A percentile compares a stretch with the other conserved stretches of the same genome.
These are phyloP conservation scores for Taurulus bubalis DNA, from an alignment of 2,113 vertebrate species.

Conservation along the genomic window DNA sequence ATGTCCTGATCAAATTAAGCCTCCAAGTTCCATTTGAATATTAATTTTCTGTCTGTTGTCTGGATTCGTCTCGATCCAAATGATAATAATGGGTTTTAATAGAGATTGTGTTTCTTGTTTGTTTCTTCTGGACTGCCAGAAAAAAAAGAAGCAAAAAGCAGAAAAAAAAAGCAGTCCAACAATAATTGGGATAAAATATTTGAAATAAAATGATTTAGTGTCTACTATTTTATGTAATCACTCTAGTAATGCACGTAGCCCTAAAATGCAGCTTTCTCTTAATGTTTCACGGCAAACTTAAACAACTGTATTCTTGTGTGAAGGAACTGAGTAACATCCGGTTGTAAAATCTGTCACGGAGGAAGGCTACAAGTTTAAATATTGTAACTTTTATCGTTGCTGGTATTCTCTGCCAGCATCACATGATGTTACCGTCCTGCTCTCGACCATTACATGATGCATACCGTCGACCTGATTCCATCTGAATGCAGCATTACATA, in stretches of 20 bases:
- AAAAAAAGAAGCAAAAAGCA: no score
- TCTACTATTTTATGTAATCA: not conserved
- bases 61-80: not conserved
- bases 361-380: not conserved
- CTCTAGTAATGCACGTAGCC: no score
- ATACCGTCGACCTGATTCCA: no score
- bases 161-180: no score
- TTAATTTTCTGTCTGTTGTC: not conserved
- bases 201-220: no score
- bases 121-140: no score
- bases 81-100: not conserved
- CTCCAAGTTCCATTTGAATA: not conserved
- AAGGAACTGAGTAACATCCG: not conserved
- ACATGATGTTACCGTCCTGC: no score
- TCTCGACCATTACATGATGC: no score
- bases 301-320: not conserved
- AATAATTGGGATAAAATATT: no score
- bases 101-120: not conserved
- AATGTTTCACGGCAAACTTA: not conserved
- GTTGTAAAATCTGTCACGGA: not conserved
- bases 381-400: not conserved
- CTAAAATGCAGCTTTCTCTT: not conserved
- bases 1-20: not conserved
- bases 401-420: not conserved
- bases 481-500: no score